phyloP scores from a whole-genome alignment of 2,888 invertebrate genomes.

The Drosophila paracracens region DNA sequence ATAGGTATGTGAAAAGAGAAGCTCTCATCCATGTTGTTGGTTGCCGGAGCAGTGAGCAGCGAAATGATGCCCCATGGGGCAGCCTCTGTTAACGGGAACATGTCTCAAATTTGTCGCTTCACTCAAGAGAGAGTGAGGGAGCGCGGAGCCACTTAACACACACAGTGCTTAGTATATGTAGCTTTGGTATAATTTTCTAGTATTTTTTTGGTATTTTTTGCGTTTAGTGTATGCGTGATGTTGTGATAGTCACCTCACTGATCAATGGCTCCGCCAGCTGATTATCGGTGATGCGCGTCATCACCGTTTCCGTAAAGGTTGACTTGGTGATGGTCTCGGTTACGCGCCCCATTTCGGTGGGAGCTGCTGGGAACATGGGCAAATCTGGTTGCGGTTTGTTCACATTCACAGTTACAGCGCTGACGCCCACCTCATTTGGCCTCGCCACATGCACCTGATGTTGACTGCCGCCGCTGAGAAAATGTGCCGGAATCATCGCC shows the following conservation, averaged over 20 bases:
- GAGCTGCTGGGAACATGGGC: slow-evolving; percentile 92
- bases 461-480: slow-evolving; percentile 94
- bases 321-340: slow-evolving; percentile 98
- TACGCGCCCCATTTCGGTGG: slow-evolving; percentile 93
- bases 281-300: slow-evolving; percentile 97
- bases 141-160: slow-evolving; percentile 44
- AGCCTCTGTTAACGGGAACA: slow-evolving; percentile 29
- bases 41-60: slow-evolving; percentile 35
- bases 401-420: slow-evolving; percentile 93
- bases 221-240: slow-evolving; percentile 78
- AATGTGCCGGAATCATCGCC: slow-evolving; percentile 97
- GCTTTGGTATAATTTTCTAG: slow-evolving; percentile 42
- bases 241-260: slow-evolving; percentile 91
- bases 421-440: slow-evolving; percentile 83
- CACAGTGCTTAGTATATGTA: slow-evolving; percentile 33
- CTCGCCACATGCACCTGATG: slow-evolving; percentile 85
- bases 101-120: slow-evolving; percentile 17
- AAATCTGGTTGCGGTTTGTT: slow-evolving; percentile 90
- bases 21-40: slow-evolving; percentile 52
- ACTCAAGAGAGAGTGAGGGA: slow-evolving; percentile 11
- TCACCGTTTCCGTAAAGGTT: slow-evolving; percentile 97
- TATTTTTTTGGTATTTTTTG: slow-evolving; percentile 46
- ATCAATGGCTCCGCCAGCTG: slow-evolving; percentile 93
- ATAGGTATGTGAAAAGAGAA: slow-evolving; percentile 48
- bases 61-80: slow-evolving; percentile 26